These are phyloP conservation scores for Caenorhabditis imperialis DNA, from an alignment of 2,888 invertebrate species.

Conservation along the genomic window DNA sequence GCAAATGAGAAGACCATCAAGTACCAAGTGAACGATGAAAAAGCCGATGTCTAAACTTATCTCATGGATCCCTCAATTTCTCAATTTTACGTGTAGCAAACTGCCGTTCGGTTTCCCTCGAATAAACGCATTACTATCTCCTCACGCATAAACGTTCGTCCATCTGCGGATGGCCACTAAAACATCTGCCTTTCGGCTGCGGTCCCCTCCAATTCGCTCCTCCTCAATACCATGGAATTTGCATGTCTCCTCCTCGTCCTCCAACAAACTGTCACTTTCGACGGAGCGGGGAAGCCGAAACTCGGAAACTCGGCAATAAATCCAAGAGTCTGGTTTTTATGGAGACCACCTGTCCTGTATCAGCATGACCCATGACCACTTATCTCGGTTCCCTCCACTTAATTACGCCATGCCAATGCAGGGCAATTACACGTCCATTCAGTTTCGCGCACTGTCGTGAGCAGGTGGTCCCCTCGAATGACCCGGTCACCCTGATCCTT, in stretches of 20 bases:
- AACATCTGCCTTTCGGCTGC: conserved; percentile 55
- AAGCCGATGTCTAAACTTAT: conserved; percentile 5
- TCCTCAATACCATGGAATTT: conserved; percentile 50
- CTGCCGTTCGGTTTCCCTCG: conserved; percentile 7
- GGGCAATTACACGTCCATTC: conserved; percentile 33
- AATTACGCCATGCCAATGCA: conserved; percentile 44
- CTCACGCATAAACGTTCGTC: conserved; percentile 39
- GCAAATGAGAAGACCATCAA: conserved; percentile 23
- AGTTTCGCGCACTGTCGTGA: conserved; percentile 45
- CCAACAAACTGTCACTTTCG: too few species aligned
- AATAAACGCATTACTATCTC: conserved; percentile 46
- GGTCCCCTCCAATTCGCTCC: conserved; percentile 5
- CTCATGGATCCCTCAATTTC: conserved; percentile 1
- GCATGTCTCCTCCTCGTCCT: conserved; percentile 31
- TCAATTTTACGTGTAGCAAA: conserved; percentile 38
- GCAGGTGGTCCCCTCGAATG: conserved; percentile 50
- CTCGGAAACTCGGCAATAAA: background rate
- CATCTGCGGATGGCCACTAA: conserved; percentile 49
- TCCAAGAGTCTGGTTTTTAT: background rate
- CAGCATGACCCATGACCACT: conserved; percentile 41
- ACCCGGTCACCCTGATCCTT: conserved; percentile 55
- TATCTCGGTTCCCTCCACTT: conserved; percentile 22
- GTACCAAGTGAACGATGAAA: conserved; percentile 32
- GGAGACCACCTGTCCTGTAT: conserved; percentile 43
- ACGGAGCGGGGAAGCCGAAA: background rate